Base-by-base conservation (phyloP, 2,888 invertebrate species). In the Drosophila aldrichi region DNA sequence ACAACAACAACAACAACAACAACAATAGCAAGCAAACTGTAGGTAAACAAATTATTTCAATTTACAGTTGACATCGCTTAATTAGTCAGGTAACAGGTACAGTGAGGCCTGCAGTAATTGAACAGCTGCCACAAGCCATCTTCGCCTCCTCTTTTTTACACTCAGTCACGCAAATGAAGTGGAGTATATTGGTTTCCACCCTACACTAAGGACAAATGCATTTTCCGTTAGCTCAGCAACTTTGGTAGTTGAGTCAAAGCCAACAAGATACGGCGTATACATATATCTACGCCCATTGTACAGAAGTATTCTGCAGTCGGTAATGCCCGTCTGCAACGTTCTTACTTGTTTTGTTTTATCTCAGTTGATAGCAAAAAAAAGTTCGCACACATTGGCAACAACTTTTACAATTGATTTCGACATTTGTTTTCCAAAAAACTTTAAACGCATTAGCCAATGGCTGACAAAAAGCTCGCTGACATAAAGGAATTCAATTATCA, bases 41-140 rank as follows among this genome's bases (percentile, higher is more conserved):
- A 49, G 25, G 54, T 58, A 25, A 61, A 58, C 70, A 65, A 70
- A 61, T 61, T 61, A 58, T 63, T 46, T 51, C 46, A 49, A 41
- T 59, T 58, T 25, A 29, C 41, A 36, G 48, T 48, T 46, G 71
- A 41, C 71, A 66, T 36, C 56, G 59, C 54, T 40, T 58, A 75
- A 75, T 75, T 74, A 70, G 70, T 40, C 70, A 74, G 74, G 70
- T 64, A 38, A 52, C 36, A 38, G 36, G 25, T 63, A 41, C 18
- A 56, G 18, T 52, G 66, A 62, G 71, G 76, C 38, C 56, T 38
- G 40, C 38, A 48, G 9, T 57, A 66, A 76, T 60, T 60, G 59
- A 49, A 58, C 48, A 62, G 29, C 51, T 68, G 67, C 43, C 38
- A 38, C 5, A 36, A 7, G 6, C n/a, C 7, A 38, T 8, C n/a